These are phyloP conservation scores for Aviceda subcristata DNA, from an alignment of 2,113 vertebrate species.

Conservation along the genomic window DNA sequence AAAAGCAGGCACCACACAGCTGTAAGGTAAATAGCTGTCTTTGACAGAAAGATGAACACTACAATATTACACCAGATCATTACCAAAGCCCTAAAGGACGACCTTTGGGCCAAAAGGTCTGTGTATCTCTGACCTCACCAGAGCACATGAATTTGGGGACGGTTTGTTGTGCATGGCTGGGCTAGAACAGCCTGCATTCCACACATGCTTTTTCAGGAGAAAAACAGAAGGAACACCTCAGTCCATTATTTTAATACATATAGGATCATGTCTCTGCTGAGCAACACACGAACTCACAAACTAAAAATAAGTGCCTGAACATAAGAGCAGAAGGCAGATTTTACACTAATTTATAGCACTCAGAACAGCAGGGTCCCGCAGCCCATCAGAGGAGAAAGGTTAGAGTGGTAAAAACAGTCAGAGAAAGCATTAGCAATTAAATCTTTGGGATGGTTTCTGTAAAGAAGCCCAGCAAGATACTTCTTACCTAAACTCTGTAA, in stretches of 20 bases:
- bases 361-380: neutral
- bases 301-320: neutral
- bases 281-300: neutral
- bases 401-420: neutral
- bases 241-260: neutral
- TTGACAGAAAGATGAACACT: neutral
- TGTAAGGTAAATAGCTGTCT: neutral
- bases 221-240: neutral
- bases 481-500: neutral
- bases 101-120: neutral
- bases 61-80: neutral
- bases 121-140: neutral
- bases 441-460: neutral
- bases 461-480: neutral
- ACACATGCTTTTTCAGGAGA: neutral
- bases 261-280: neutral
- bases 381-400: neutral
- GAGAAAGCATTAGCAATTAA: neutral
- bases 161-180: neutral
- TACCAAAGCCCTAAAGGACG: neutral
- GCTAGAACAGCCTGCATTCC: neutral
- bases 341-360: neutral
- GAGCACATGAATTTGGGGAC: neutral
- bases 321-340: neutral
- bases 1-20: neutral